Base-by-base conservation (phyloP, 1,140 invertebrate genomes). In the Drosophila takahashii region DNA sequence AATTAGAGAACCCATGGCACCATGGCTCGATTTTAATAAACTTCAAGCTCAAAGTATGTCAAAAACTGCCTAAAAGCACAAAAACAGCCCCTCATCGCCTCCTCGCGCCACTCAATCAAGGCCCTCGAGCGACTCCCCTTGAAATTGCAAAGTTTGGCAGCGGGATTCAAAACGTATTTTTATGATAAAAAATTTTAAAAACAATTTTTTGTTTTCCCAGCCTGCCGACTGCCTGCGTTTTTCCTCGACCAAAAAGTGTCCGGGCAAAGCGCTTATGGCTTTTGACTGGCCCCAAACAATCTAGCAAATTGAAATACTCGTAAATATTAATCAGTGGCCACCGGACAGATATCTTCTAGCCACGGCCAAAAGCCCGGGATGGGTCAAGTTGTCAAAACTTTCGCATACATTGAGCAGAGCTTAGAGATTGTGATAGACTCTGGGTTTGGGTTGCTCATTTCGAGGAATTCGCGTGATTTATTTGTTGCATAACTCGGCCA, bases 251-350 rank as follows among this genome's bases (percentile, higher is more conserved):
- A 26, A 51, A 22, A 56, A 59, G 44, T 77, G 74, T 61, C 62
- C 62, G 51, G 45, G 48, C 18, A 74, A 67, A 77, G 45, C 64
- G 81, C 81, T 86, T 75, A 80, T 78, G 79, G 79, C 81, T 77
- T 65, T 77, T 72, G 48, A 65, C 66, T 37, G 66, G 16, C 26
- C 62, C 50, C 51, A 67, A 56, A 70, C 64, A 74, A 73, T 75
- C 85, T 78, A 37, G 79, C 70, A 76, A 79, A 87, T 72, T 76
- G 80, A 65, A 69, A 87, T 81, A 70, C 73, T 86, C 81, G 67
- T 87, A 87, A 84, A 87, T 83, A 80, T 80, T 84, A 89, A 89
- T 89, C 79, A 79, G 64, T 47, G 62, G 47, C 60, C 59, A 70
- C 13, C 32, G 37, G 57, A 60, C 50, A 56, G 56, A 48, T 45